Conservation (phyloP, 2,797 vertebrate genomes). For the Syndactyla subalaris region DNA sequence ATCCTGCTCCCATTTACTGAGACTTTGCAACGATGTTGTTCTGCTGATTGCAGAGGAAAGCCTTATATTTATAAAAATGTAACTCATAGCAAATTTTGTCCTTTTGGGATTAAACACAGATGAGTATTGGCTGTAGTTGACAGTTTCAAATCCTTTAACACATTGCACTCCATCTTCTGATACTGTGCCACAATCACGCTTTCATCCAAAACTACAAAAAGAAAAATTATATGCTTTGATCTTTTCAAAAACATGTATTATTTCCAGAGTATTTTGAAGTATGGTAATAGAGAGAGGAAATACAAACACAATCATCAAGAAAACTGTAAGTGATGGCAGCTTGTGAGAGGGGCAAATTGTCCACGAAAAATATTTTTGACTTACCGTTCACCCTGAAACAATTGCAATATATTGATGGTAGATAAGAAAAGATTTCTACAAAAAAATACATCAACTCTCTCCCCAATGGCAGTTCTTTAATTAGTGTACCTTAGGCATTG, state of each 20-base stretch:
- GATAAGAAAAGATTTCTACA: conserved; percentile 9
- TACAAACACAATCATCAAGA: neutral
- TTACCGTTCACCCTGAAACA: conserved; percentile 31
- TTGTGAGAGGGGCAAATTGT: neutral
- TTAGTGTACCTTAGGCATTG: conserved; percentile 46
- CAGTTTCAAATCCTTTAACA: neutral
- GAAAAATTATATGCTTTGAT: neutral
- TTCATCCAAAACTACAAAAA: neutral
- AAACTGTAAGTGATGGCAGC: neutral
- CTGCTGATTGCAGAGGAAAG: neutral
- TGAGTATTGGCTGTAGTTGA: neutral
- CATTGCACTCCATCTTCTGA: neutral
- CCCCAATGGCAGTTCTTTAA: conserved; percentile 33
- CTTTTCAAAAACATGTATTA: neutral
- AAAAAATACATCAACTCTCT: neutral
- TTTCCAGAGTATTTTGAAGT: neutral
- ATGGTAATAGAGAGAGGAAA: neutral
- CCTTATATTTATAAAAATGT: neutral
- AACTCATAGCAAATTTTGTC: neutral
- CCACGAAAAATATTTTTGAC: neutral
- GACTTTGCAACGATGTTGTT: neutral
- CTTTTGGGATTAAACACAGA: neutral
- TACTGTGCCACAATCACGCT: fast-evolving
- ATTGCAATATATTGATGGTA: conserved; percentile 9
- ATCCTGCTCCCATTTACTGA: neutral